Conservation (phyloP, 2,797 vertebrate genomes). For the Taeniopygia guttata region DNA sequence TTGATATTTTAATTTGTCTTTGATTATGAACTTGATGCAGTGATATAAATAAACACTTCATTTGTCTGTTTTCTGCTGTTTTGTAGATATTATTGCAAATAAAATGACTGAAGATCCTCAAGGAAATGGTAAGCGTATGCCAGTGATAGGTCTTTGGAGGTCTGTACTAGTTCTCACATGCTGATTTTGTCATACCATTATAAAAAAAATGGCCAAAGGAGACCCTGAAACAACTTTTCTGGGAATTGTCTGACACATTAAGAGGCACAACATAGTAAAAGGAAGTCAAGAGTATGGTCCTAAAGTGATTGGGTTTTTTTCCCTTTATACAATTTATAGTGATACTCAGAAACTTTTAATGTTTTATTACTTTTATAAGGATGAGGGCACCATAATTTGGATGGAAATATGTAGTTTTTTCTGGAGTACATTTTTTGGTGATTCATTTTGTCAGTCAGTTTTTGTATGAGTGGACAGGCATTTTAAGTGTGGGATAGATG, state of each 20-base stretch:
- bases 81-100: slow-evolving; percentile 74
- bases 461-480: neutral
- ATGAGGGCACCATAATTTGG: neutral
- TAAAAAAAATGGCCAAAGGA: neutral
- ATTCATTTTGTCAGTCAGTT: neutral
- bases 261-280: neutral
- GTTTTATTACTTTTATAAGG: neutral
- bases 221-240: neutral
- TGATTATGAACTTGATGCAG: neutral
- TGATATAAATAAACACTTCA: neutral
- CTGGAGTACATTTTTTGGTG: neutral
- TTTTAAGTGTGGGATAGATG: neutral
- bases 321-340: neutral
- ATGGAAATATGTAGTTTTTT: neutral
- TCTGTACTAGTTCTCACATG: neutral
- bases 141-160: neutral
- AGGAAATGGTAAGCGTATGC: slow-evolving; percentile 78
- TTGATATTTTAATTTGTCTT: neutral
- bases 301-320: neutral
- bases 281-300: neutral
- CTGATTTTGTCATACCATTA: neutral
- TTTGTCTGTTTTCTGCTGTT: slow-evolving; percentile 1
- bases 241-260: neutral
- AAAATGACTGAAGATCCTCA: slow-evolving; percentile 72
- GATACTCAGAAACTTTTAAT: neutral